Evolutionary conservation across 2,888 invertebrate species (phyloP), one percentile per base, ranked within the genome.

Genomic region (Limnephilus lunatus): DNA sequence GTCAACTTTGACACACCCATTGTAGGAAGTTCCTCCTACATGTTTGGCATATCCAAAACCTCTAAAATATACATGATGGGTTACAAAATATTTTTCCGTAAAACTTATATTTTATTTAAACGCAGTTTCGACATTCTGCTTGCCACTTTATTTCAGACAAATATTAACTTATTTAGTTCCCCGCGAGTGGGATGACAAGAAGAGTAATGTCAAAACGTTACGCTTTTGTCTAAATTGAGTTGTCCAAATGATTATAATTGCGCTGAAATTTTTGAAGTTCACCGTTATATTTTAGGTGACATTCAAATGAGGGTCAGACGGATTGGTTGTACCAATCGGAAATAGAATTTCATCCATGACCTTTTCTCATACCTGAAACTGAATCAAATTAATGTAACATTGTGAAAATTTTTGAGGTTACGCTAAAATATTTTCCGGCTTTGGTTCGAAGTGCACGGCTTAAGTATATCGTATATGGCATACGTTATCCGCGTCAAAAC

Each of bases 1-100:
- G 68, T 90, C 90, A 85, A 68, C 30, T 80, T 68, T 90, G 68
- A 68, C 90, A 87, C 53, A 15, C 19, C n/a, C 25, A 87, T 87
- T 48, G 44, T 39, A 39, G 44, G 44, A 39, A 85, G 85, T 35
- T 19, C 44, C 44, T 44, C 32, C 39, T 12, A 35, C 44, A 85
- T 19, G 35, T 85, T 39, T 85, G 44, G 85, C 85, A 39, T 35
- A 44, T 14, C 9, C 44, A 11, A 25, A 25, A n/a, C 15, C 32
- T 31, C 25, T 68, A 25, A 68, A 68, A 25, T 19, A 25, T 19
- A 68, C 53, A 68, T 15, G 53, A 68, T 25, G 25, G 53, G 7
- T 25, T 68, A 25, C 53, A 68, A 25, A 68, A 68, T 68, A 68
- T 1, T 19, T 68, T 68, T 25, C 5, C 53, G 53, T 5, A 15